Evolutionary conservation across 2,797 vertebrate species (phyloP).

Genomic region (Eospalax fontanierii): DNA sequence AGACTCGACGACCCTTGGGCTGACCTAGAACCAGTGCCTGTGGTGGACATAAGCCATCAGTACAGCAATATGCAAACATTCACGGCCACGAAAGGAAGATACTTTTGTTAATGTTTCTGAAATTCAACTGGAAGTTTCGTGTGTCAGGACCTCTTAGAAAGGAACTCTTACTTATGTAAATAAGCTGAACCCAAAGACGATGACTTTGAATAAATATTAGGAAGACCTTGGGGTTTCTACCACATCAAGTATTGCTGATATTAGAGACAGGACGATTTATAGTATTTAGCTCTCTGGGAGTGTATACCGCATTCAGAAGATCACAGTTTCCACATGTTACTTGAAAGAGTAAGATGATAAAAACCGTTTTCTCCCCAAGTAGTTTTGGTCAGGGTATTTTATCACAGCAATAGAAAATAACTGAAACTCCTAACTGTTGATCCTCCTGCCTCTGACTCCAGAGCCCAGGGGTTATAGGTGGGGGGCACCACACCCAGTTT

Average conservation of each 20-base stretch:
- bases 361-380: too few species aligned
- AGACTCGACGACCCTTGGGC: conserved; percentile 96
- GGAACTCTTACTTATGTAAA: conserved; percentile 79
- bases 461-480: too few species aligned
- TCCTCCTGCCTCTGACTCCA: too few species aligned
- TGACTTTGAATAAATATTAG: conserved; percentile 73
- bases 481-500: too few species aligned
- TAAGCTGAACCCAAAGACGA: conserved; percentile 82
- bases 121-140: conserved; percentile 86
- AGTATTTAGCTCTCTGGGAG: conserved; percentile 86
- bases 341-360: too few species aligned
- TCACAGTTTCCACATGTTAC: conserved; percentile 75
- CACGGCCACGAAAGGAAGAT: conserved; percentile 94
- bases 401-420: too few species aligned
- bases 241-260: conserved; percentile 83
- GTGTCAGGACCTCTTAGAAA: conserved; percentile 88
- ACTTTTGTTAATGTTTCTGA: conserved; percentile 92
- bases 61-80: conserved; percentile 92
- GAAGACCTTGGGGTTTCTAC: conserved; percentile 82
- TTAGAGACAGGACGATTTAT: conserved; percentile 83
- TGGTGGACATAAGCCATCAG: conserved; percentile 92
- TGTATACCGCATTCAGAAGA: conserved; percentile 86
- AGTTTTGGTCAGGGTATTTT: too few species aligned
- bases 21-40: conserved; percentile 93
- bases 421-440: too few species aligned